Evolutionary conservation across 1,140 invertebrate genomes (phyloP).

Genomic region (Mycetomoellerius zeteki): DNA sequence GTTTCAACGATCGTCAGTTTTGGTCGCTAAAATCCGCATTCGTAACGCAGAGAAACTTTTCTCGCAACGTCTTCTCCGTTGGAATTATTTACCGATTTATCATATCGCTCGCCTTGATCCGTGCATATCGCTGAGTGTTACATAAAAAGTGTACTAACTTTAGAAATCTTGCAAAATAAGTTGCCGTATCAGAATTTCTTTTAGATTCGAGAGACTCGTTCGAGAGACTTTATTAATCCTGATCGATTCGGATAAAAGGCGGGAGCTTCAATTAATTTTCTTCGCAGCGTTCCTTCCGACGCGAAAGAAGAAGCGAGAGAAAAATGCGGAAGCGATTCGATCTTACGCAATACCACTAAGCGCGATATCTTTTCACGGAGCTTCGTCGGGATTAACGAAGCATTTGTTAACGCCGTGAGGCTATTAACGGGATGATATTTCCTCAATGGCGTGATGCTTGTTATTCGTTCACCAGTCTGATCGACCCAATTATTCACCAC

Average conservation of each 20-base stretch:
- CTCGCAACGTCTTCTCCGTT: background rate
- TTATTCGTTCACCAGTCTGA: constrained; percentile 3
- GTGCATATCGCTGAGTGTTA: background rate
- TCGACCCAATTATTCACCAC: constrained; percentile 17
- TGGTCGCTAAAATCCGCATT: background rate
- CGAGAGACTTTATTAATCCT: background rate
- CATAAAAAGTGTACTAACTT: constrained; percentile 1
- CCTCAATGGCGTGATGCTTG: background rate
- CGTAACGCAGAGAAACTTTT: background rate
- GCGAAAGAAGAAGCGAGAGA: background rate
- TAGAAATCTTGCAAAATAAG: constrained; percentile 24
- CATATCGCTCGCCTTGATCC: background rate
- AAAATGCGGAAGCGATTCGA: background rate
- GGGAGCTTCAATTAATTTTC: background rate
- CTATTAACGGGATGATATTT: constrained; percentile 19
- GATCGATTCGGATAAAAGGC: background rate
- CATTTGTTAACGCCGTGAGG: background rate
- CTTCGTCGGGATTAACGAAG: background rate
- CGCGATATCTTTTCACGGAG: background rate
- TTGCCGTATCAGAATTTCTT: background rate
- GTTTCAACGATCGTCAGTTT: background rate
- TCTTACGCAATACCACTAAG: constrained; percentile 1
- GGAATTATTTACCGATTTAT: background rate
- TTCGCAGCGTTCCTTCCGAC: background rate
- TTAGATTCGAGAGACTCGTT: no score